Conservation (phyloP, 1,140 invertebrate genomes). For the Centruroides vittatus region DNA sequence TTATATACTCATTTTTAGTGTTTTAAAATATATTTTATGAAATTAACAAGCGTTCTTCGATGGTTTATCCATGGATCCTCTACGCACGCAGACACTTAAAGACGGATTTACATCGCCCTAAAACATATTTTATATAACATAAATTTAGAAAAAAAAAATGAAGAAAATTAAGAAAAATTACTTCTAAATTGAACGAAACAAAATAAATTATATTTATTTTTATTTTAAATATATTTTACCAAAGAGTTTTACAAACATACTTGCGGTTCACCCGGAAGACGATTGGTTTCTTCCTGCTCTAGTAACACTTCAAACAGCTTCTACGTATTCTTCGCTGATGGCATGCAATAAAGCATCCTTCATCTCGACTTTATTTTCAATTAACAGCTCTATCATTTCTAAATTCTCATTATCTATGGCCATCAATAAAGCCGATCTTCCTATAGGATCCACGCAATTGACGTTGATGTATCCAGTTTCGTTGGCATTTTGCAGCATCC, state of each 20-base stretch:
- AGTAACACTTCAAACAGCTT: slow-evolving; percentile 90
- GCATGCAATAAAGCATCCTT: slow-evolving; percentile 90
- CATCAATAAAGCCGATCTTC: slow-evolving; percentile 78
- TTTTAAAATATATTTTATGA: too few species aligned
- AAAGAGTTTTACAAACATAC: slow-evolving; percentile 37
- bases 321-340: slow-evolving; percentile 95
- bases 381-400: slow-evolving; percentile 92
- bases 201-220: background rate
- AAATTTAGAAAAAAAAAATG: too few species aligned
- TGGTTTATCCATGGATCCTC: too few species aligned
- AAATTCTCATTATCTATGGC: slow-evolving; percentile 99
- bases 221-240: background rate
- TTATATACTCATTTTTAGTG: too few species aligned
- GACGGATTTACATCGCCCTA: too few species aligned
- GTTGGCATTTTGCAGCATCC: slow-evolving; percentile 59
- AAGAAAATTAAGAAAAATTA: too few species aligned
- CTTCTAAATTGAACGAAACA: too few species aligned
- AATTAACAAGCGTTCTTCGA: too few species aligned
- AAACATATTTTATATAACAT: too few species aligned
- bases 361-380: slow-evolving; percentile 71
- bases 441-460: slow-evolving; percentile 93
- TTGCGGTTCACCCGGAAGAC: slow-evolving; percentile 61
- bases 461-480: slow-evolving; percentile 74
- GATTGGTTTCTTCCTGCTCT: slow-evolving; percentile 73
- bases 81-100: too few species aligned